Conservation (phyloP, 2,113 vertebrate species). For the Dipodomys merriami region DNA sequence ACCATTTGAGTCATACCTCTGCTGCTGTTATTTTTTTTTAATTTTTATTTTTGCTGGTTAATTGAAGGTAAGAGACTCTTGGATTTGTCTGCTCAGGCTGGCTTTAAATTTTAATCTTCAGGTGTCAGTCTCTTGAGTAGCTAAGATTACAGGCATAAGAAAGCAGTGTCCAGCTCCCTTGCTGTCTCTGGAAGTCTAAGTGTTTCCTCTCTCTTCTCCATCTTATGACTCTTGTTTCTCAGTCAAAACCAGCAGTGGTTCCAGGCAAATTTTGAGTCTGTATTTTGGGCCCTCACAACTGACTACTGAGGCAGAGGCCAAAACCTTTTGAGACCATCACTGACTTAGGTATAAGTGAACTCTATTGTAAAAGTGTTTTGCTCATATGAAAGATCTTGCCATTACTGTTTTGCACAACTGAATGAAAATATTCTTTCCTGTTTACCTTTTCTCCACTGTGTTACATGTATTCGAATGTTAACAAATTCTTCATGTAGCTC, state of each 20-base stretch:
- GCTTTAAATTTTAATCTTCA: too few relatives aligned
- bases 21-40: too few relatives aligned
- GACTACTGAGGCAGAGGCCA: neutral
- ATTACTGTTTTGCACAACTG: neutral
- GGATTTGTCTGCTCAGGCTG: too few relatives aligned
- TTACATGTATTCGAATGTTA: neutral
- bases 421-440: neutral
- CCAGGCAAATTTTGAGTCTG: neutral
- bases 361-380: neutral
- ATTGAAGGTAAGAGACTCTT: too few relatives aligned
- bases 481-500: neutral
- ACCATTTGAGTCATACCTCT: too few relatives aligned
- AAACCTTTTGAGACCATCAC: too few relatives aligned
- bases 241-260: neutral
- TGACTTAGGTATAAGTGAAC: too few relatives aligned
- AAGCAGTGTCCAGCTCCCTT: neutral
- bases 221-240: neutral
- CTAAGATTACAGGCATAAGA: too few relatives aligned
- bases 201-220: neutral
- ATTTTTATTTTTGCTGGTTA: too few relatives aligned
- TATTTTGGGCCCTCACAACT: neutral
- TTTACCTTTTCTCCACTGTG: neutral
- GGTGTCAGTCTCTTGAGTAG: too few relatives aligned
- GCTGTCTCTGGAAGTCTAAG: neutral
- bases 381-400: neutral